phyloP scores from a whole-genome alignment of 2,888 invertebrate genomes.

The Lasioglossum villosulum region DNA sequence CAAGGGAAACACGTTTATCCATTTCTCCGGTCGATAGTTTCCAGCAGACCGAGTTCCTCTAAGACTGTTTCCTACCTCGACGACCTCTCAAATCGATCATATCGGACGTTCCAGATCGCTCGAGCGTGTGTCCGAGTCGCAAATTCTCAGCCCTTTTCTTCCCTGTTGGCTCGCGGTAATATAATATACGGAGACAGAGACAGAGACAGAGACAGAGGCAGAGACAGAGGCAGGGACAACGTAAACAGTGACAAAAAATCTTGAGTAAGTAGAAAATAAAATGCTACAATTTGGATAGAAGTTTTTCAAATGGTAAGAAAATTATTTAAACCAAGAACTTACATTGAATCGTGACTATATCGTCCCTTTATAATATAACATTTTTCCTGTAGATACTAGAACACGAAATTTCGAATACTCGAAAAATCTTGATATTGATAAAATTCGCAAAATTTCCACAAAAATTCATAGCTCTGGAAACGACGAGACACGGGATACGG shows the following conservation, averaged over 20 bases:
- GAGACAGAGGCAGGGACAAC: neutral
- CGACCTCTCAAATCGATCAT: constrained; percentile 57
- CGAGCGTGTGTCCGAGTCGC: constrained; percentile 51
- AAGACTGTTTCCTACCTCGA: constrained; percentile 29
- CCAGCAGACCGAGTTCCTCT: constrained; percentile 22
- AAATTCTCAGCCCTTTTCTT: neutral
- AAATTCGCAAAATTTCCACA: too few species aligned
- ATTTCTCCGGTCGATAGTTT: constrained; percentile 27
- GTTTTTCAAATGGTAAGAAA: neutral
- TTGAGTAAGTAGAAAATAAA: neutral
- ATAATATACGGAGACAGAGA: neutral
- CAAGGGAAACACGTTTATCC: constrained; percentile 35
- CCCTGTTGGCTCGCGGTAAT: neutral
- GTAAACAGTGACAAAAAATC: neutral
- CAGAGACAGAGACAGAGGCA: too few species aligned
- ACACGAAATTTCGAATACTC: too few species aligned
- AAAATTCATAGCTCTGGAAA: too few species aligned
- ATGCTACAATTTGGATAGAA: neutral
- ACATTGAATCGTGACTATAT: too few species aligned
- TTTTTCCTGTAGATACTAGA: too few species aligned
- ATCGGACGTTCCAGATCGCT: constrained; percentile 59
- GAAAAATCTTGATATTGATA: neutral
- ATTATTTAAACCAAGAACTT: too few species aligned
- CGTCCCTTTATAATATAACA: too few species aligned
- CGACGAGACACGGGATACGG: neutral